Evolutionary conservation across 2,113 vertebrate genomes (phyloP).

Genomic region (Uria lomvia): DNA sequence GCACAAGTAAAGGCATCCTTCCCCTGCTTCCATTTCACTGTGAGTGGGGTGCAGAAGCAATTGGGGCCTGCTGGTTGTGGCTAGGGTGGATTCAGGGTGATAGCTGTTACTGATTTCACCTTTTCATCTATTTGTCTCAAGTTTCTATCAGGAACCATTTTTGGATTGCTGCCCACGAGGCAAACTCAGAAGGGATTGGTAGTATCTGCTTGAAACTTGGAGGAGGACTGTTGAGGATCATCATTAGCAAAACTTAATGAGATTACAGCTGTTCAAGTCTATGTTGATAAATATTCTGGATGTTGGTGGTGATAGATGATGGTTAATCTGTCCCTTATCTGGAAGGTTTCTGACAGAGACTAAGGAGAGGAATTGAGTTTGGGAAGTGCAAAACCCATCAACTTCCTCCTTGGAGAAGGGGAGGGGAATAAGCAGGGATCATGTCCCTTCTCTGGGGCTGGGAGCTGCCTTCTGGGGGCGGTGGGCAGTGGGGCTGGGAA

Average conservation of each 20-base stretch:
- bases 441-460: neutral
- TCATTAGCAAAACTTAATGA: neutral
- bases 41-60: neutral
- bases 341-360: neutral
- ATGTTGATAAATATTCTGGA: neutral
- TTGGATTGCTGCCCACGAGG: neutral
- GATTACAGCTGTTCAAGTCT: neutral
- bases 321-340: neutral
- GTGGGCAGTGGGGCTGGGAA: accelerated
- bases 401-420: neutral
- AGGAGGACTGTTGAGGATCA: neutral
- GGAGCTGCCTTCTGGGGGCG: neutral
- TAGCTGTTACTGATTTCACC: neutral
- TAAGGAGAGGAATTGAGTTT: neutral
- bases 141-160: neutral
- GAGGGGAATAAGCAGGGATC: accelerated
- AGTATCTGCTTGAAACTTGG: neutral
- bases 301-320: neutral
- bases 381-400: neutral
- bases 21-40: neutral
- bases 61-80: neutral
- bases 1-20: neutral
- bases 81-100: neutral
- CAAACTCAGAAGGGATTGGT: neutral
- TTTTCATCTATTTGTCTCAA: neutral